A percentile compares a stretch with the other conserved stretches of the same genome.
Evolutionary conservation across 2,888 invertebrate genomes (phyloP).

Genomic region (Sussaba pulchella): DNA sequence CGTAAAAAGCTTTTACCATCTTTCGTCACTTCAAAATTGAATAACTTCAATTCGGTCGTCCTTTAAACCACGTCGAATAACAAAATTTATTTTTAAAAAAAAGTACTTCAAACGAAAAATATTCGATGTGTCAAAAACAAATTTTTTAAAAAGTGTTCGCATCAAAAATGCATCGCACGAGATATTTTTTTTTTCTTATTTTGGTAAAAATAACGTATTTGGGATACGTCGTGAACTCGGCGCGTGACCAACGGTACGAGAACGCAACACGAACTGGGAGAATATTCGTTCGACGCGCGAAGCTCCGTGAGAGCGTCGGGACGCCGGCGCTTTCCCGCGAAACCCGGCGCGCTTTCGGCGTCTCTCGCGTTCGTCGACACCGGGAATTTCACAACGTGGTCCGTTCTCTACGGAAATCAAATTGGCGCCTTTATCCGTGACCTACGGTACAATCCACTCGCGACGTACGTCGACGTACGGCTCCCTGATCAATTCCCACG

Average conservation of each 20-base stretch:
- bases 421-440: neutral
- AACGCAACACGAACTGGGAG: constrained; percentile 56
- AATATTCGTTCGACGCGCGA: constrained; percentile 25
- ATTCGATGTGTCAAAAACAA: too few relatives aligned
- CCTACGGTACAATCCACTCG: constrained; percentile 2
- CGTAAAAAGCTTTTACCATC: constrained; percentile 17
- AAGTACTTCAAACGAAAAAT: too few relatives aligned
- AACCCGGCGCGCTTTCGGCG: constrained; percentile 47
- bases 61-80: too few relatives aligned
- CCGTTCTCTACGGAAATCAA: constrained; percentile 29
- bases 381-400: neutral
- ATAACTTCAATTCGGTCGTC: neutral
- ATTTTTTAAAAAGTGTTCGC: too few relatives aligned
- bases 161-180: neutral
- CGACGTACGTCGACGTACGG: neutral
- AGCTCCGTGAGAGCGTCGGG: constrained; percentile 33
- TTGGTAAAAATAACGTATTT: too few relatives aligned
- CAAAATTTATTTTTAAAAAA: too few relatives aligned
- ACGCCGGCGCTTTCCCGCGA: constrained; percentile 49
- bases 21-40: neutral
- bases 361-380: constrained; percentile 13
- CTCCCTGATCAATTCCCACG: constrained; percentile 26
- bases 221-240: neutral
- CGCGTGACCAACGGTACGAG: constrained; percentile 45
- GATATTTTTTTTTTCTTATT: too few relatives aligned